Conservation (phyloP, 2,797 vertebrate genomes). For the Todus mexicanus region DNA sequence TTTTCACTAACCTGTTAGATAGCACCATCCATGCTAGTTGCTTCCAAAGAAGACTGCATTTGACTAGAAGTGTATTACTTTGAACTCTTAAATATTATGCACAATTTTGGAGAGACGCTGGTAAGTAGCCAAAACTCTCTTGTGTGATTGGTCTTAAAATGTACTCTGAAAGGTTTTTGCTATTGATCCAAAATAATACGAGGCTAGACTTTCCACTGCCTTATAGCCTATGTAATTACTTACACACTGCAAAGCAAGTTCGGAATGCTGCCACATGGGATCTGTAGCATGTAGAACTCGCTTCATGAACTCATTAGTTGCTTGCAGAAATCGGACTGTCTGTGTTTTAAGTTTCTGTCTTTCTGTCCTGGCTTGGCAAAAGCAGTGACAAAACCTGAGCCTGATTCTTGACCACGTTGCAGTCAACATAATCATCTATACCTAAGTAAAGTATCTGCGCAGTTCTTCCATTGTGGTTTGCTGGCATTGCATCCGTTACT, state of each 20-base stretch:
- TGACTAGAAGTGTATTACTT: neutral
- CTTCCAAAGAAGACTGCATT: constrained; percentile 35
- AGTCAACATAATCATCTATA: neutral
- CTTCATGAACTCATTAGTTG: neutral
- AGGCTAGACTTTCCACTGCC: neutral
- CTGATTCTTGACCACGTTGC: neutral
- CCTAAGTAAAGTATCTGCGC: neutral
- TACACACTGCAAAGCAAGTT: neutral
- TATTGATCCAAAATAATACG: constrained; percentile 16
- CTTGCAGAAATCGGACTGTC: neutral
- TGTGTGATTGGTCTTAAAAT: neutral
- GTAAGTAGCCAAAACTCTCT: neutral
- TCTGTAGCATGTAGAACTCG: neutral
- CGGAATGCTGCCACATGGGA: neutral
- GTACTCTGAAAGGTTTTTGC: neutral
- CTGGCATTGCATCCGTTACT: neutral
- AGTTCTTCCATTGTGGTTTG: neutral
- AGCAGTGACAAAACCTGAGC: constrained; percentile 12
- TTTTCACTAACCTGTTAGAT: neutral
- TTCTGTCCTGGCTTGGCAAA: constrained; percentile 18
- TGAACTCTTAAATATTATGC: neutral
- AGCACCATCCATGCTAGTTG: neutral
- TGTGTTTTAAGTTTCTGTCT: neutral
- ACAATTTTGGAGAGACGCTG: neutral
- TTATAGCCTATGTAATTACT: constrained; percentile 5